phyloP scores from a whole-genome alignment of 2,888 invertebrate species.

The Megastigmus dorsalis region DNA sequence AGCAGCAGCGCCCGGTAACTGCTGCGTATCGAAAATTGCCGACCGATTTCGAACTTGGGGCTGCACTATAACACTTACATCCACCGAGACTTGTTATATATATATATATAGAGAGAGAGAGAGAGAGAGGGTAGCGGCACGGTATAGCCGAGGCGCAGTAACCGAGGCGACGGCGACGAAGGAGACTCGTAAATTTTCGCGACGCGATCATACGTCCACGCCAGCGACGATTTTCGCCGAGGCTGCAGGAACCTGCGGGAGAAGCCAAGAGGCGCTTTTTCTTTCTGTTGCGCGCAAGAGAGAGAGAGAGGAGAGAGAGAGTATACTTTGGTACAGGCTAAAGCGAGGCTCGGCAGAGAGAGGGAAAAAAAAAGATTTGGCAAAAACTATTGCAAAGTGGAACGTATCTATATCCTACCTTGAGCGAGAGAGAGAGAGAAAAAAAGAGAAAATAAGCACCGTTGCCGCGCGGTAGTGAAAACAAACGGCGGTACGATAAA shows the following conservation, averaged over 20 bases:
- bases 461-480: conserved; percentile 37
- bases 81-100: not conserved
- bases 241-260: not conserved
- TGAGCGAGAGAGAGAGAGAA: not conserved
- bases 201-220: conserved; percentile 60
- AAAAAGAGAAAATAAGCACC: not conserved
- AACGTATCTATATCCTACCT: conserved; percentile 11
- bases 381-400: conserved; percentile 34
- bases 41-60: not conserved
- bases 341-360: not conserved
- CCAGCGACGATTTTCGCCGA: conserved; percentile 53
- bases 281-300: not conserved
- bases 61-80: not conserved
- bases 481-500: conserved; percentile 48
- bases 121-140: too few species aligned
- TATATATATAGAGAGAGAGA: too few species aligned
- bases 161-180: conserved; percentile 46
- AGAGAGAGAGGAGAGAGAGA: too few species aligned
- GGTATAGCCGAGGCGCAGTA: not conserved
- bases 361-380: not conserved
- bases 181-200: conserved; percentile 60
- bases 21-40: conserved; percentile 35
- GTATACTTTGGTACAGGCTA: not conserved
- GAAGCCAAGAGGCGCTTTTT: conserved; percentile 7
- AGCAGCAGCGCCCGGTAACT: not conserved